These are phyloP conservation scores for Hyppa rectilinea DNA, from an alignment of 2,888 invertebrate species.

Conservation along the genomic window DNA sequence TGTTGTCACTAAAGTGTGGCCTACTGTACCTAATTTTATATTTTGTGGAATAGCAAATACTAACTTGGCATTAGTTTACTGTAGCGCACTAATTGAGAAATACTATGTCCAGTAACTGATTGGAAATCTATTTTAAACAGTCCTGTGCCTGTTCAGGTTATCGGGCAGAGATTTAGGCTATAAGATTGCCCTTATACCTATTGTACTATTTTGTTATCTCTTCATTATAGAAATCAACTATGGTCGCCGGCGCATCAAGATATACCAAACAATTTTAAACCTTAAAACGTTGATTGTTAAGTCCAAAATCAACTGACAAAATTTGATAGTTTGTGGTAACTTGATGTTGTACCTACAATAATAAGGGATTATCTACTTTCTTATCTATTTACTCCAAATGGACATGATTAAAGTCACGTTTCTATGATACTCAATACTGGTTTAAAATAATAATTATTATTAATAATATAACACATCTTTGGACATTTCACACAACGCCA, in stretches of 20 bases:
- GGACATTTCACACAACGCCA: no score
- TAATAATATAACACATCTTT: no score
- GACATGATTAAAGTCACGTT: not conserved
- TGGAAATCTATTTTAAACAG: not conserved
- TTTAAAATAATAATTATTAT: no score
- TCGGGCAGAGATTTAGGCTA: not conserved
- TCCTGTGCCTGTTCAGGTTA: not conserved
- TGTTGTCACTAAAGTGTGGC: no score
- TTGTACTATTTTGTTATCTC: not conserved
- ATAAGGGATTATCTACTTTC: not conserved
- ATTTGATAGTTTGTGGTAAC: no score
- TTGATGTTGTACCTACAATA: not conserved
- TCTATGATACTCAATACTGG: slow-evolving; percentile 1
- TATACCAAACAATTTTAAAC: no score
- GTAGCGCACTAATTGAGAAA: not conserved
- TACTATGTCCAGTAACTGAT: not conserved
- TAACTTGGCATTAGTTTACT: not conserved
- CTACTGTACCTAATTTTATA: not conserved
- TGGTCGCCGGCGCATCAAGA: no score
- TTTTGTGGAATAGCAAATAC: not conserved
- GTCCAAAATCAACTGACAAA: no score
- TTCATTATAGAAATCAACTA: not conserved
- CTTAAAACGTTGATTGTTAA: no score
- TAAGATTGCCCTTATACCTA: not conserved
- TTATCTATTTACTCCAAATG: not conserved